These are phyloP conservation scores for Coboldia fuscipes DNA, from an alignment of 1,140 invertebrate genomes.

Conservation along the genomic window DNA sequence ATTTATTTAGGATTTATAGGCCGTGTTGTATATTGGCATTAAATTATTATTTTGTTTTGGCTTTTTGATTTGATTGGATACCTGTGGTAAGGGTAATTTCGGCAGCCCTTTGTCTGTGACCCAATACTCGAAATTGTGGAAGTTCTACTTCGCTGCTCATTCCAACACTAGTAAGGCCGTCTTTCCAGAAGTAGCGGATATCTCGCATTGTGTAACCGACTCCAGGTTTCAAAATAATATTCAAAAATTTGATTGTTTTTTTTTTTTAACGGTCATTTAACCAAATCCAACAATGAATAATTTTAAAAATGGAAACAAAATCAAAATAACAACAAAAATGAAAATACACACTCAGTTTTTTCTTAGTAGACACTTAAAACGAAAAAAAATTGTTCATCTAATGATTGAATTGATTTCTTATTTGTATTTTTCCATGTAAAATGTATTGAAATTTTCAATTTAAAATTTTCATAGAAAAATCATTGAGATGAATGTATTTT, in stretches of 20 bases:
- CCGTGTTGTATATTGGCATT: background rate
- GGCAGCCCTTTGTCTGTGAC: slow-evolving; percentile 74
- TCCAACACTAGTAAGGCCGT: slow-evolving; percentile 68
- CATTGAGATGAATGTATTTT: too few relatives aligned
- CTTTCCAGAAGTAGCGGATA: slow-evolving; percentile 91
- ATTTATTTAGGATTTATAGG: background rate
- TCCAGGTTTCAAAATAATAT: slow-evolving; percentile 31
- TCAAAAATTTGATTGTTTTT: slow-evolving; percentile 1
- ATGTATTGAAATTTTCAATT: too few relatives aligned
- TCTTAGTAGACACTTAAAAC: too few relatives aligned
- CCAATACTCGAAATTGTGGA: slow-evolving; percentile 85
- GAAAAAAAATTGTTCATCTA: too few relatives aligned
- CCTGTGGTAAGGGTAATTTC: slow-evolving; percentile 86
- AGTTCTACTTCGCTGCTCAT: slow-evolving; percentile 80
- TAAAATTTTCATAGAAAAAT: too few relatives aligned
- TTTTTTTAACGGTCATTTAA: too few relatives aligned
- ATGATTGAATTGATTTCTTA: too few relatives aligned
- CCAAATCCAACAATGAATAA: too few relatives aligned
- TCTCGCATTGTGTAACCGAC: slow-evolving; percentile 95
- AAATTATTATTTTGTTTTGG: background rate
- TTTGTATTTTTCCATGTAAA: too few relatives aligned
- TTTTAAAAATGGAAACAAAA: too few relatives aligned
- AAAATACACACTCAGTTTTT: too few relatives aligned
- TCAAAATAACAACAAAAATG: too few relatives aligned
- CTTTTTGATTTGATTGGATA: slow-evolving; percentile 28